A percentile compares a stretch with the other conserved stretches of the same genome.
phyloP scores from a whole-genome alignment of 2,113 vertebrate species.

The Alectura lathami region DNA sequence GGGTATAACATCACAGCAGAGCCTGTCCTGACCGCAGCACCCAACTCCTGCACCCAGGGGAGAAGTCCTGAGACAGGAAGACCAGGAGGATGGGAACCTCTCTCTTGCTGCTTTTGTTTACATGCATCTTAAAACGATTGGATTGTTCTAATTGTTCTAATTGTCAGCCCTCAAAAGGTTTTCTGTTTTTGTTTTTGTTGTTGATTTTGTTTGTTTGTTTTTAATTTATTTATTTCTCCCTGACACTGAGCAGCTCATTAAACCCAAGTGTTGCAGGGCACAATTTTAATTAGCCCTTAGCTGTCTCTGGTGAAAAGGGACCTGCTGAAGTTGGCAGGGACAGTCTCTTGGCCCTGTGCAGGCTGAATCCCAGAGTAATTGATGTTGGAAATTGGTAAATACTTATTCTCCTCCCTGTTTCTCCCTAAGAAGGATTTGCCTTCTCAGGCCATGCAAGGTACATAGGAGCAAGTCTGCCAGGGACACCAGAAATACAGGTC shows the following conservation, averaged over 20 bases:
- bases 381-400: background rate
- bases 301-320: background rate
- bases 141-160: background rate
- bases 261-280: background rate
- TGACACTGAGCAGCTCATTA: slow-evolving; percentile 18
- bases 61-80: background rate
- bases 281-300: slow-evolving; percentile 40
- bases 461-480: background rate
- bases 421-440: background rate
- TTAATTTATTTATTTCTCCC: background rate
- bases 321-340: background rate
- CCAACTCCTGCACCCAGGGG: background rate
- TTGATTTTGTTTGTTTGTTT: background rate
- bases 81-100: background rate
- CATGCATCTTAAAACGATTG: background rate
- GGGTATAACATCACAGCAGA: background rate
- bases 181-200: background rate
- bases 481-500: background rate
- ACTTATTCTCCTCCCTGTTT: background rate
- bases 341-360: background rate
- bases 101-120: background rate
- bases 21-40: background rate
- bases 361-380: background rate
- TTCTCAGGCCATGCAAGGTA: fast-evolving
- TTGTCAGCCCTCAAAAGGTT: background rate